Conservation (phyloP, 1,140 invertebrate genomes). For the Drosophila insularis region DNA sequence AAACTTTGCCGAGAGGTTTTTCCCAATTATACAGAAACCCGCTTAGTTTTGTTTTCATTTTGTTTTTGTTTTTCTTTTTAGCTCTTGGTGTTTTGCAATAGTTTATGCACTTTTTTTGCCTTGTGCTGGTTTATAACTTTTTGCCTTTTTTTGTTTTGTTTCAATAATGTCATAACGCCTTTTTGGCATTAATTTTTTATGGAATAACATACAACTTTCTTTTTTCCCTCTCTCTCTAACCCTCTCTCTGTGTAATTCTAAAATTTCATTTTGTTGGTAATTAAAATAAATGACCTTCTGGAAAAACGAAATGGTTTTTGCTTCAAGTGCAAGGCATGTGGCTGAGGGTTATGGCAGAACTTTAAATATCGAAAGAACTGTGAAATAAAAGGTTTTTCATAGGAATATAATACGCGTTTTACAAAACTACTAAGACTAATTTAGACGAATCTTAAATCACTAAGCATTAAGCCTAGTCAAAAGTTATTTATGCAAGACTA, state of each 20-base stretch:
- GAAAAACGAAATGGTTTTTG: too few species aligned
- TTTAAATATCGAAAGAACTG: too few species aligned
- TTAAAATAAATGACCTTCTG: too few species aligned
- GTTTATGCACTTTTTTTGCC: slow-evolving; percentile 16
- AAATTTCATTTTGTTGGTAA: too few species aligned
- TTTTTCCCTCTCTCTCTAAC: too few species aligned
- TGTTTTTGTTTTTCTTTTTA: slow-evolving; percentile 4
- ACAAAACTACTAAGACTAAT: too few species aligned
- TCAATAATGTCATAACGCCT: slow-evolving; percentile 14
- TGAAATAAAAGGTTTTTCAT: too few species aligned
- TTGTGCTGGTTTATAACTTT: background rate
- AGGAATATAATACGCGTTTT: too few species aligned
- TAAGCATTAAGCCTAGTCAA: background rate
- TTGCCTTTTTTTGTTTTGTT: background rate
- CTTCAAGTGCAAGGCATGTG: too few species aligned
- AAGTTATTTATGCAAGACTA: background rate
- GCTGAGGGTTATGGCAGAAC: too few species aligned
- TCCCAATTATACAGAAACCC: slow-evolving; percentile 51
- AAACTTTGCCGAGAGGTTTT: slow-evolving; percentile 55
- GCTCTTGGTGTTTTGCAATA: slow-evolving; percentile 3
- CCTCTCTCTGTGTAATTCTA: too few species aligned
- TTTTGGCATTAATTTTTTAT: slow-evolving; percentile 12
- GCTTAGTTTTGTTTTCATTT: slow-evolving; percentile 36
- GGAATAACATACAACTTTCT: slow-evolving; percentile 1
- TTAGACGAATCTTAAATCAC: too few species aligned